Evolutionary conservation across 2,888 invertebrate species (phyloP), one percentile per base, ranked within the genome.

Genomic region (Geotrupes spiniger): DNA sequence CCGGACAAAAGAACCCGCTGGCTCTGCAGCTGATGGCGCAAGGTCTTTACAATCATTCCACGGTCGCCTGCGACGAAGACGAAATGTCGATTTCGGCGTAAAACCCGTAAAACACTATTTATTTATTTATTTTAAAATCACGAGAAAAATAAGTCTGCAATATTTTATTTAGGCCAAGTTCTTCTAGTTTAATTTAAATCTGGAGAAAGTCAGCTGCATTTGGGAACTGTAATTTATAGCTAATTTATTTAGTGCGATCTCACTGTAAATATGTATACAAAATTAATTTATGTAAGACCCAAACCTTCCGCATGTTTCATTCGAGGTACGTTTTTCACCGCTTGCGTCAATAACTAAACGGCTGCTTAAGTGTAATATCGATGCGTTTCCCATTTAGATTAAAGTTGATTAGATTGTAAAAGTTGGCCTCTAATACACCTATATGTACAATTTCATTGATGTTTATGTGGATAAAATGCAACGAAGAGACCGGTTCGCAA

Each of bases 21-120:
- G 94, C 95, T 0, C 68, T 92, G 46, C 92, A 93, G 66, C 79
- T 95, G 60, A 93, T 94, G 91, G 93, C 94, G 0, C 93, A 95
- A 69, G 95, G 94, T 0, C 76, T 94, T 15, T 94, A 95, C 75
- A 95, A 95, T 72, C 95, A 95, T 68, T 83, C 85, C 51, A 87
- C 88, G 10, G 39, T 51, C 17, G 33, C 73, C 83, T 33, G 79
- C 82, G 62, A 80, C 76, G 75, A 76, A 68, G 68, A 69, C 54
- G 65, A 89, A 65, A 66, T 70, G 69, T 64, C 65, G 2, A 6
- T 38, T 11, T 11, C 38, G 11, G 4, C 31, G 8, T 29, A 29
- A 12, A 29, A 11, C 33, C 33, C n/a, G n/a, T 33, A 33, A 33
- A 12, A 8, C 6, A 12, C 14, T 11, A 1, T 12, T 2, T 33